These are phyloP conservation scores for Mus spretus DNA, from an alignment of 2,797 vertebrate genomes.

Conservation along the genomic window DNA sequence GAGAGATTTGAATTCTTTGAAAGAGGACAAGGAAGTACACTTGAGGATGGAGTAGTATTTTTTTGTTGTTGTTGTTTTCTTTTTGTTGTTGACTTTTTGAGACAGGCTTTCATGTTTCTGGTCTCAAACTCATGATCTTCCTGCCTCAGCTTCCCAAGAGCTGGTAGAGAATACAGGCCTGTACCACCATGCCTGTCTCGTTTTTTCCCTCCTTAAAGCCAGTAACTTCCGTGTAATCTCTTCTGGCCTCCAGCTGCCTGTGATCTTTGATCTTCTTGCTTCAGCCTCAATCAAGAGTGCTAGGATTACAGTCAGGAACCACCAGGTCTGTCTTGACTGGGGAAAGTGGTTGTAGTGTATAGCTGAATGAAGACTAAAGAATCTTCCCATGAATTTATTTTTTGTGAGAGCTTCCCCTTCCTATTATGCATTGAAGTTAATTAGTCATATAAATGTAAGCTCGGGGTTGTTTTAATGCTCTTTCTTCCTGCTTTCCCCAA, in stretches of 20 bases:
- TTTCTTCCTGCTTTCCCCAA: conserved; percentile 2
- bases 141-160: not conserved
- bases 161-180: not conserved
- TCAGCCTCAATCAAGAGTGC: not conserved
- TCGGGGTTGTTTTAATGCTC: conserved; percentile 22
- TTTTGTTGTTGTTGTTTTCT: not conserved
- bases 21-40: not conserved
- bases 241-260: not conserved
- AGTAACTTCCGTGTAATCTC: not conserved
- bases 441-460: not conserved
- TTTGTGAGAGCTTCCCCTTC: not conserved
- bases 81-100: not conserved
- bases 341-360: not conserved
- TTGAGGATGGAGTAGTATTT: not conserved
- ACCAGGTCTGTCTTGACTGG: not conserved
- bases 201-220: not conserved
- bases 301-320: not conserved
- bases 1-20: conserved; percentile 34
- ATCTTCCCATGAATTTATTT: not conserved
- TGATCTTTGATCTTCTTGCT: not conserved
- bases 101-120: not conserved
- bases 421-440: not conserved
- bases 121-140: not conserved
- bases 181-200: not conserved
- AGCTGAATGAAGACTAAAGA: not conserved